Conservation (phyloP, 2,113 vertebrate species). For the Tupaia chinensis region DNA sequence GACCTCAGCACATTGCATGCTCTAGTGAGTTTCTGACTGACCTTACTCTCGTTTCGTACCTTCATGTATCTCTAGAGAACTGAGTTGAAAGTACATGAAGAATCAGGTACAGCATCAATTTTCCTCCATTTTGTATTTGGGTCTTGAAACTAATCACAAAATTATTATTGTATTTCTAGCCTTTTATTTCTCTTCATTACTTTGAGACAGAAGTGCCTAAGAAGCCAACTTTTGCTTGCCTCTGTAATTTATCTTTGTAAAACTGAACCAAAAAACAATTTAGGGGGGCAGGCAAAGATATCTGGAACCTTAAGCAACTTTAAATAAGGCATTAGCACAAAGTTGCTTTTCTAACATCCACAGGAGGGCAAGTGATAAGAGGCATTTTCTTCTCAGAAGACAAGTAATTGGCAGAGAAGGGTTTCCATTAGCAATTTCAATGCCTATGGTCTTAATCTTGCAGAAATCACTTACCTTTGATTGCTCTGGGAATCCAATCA, state of each 20-base stretch:
- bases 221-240: slow-evolving; percentile 46
- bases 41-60: slow-evolving; percentile 23
- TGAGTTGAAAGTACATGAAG: neutral
- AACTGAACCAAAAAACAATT: slow-evolving; percentile 63
- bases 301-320: slow-evolving; percentile 72
- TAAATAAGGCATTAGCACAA: slow-evolving; percentile 69
- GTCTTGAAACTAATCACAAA: slow-evolving; percentile 29
- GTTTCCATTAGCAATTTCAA: slow-evolving; percentile 74
- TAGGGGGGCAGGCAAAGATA: neutral
- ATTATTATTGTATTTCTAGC: slow-evolving; percentile 63
- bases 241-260: slow-evolving; percentile 65
- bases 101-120: neutral
- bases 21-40: neutral
- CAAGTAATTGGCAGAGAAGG: slow-evolving; percentile 67
- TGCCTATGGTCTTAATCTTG: slow-evolving; percentile 71
- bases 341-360: slow-evolving; percentile 56
- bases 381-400: slow-evolving; percentile 72
- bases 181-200: slow-evolving; percentile 69
- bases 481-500: slow-evolving; percentile 99
- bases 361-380: slow-evolving; percentile 72
- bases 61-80: slow-evolving; percentile 7
- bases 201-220: slow-evolving; percentile 49
- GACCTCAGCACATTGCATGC: neutral
- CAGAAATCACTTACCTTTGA: slow-evolving; percentile 93
- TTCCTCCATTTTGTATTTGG: neutral